Conservation (phyloP, 1,140 invertebrate genomes). For the Heliconius nattereri region DNA sequence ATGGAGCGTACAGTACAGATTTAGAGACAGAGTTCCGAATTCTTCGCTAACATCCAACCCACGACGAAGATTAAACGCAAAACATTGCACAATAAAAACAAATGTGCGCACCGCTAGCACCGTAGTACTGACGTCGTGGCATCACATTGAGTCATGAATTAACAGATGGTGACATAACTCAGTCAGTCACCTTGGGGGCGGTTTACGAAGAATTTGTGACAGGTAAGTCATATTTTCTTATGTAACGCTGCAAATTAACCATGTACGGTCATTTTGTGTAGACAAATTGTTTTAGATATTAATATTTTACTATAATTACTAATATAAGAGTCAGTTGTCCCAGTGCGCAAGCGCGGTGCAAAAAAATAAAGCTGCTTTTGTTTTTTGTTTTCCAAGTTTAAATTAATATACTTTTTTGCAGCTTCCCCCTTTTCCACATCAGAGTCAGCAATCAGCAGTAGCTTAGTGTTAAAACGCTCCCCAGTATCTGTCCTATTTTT, state of each 20-base stretch:
- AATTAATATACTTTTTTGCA: too few relatives aligned
- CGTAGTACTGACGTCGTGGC: not conserved
- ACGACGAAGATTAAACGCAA: not conserved
- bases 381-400: too few relatives aligned
- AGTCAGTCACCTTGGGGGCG: constrained; percentile 10
- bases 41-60: too few relatives aligned
- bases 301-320: not conserved
- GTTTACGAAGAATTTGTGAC: not conserved
- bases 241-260: not conserved
- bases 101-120: not conserved
- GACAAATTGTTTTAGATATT: not conserved
- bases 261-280: not conserved
- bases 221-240: not conserved
- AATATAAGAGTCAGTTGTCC: not conserved
- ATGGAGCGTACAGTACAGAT: too few relatives aligned
- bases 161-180: constrained; percentile 19
- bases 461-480: too few relatives aligned
- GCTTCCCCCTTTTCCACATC: too few relatives aligned
- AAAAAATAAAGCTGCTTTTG: too few relatives aligned
- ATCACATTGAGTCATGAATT: not conserved
- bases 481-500: too few relatives aligned
- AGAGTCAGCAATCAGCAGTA: too few relatives aligned
- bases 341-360: too few relatives aligned
- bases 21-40: too few relatives aligned
- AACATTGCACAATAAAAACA: not conserved